These are phyloP conservation scores for Capreolus pygargus DNA, from an alignment of 2,113 vertebrate genomes.

Conservation along the genomic window DNA sequence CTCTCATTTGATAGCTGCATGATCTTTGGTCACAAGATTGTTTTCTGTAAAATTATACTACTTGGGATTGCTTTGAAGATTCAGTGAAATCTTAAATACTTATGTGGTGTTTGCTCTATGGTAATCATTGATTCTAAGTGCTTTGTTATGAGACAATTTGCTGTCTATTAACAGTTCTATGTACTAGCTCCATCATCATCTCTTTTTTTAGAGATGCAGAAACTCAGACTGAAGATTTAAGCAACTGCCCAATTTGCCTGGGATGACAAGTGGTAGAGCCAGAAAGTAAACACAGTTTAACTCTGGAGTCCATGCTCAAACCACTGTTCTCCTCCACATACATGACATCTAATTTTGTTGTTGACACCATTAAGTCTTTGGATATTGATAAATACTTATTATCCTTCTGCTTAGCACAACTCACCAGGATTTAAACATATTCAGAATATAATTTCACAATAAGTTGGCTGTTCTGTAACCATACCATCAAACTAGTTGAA, in stretches of 20 bases:
- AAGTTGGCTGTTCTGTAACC: background rate
- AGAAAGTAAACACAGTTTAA: background rate
- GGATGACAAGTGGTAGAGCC: background rate
- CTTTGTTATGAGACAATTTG: background rate
- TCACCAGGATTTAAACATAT: background rate
- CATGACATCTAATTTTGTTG: background rate
- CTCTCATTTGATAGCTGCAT: background rate
- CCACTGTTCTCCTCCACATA: background rate
- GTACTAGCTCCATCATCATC: background rate
- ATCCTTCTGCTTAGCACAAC: background rate
- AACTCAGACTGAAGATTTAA: background rate
- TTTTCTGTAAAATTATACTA: background rate
- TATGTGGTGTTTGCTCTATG: background rate
- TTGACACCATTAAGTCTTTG: background rate
- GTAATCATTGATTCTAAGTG: background rate
- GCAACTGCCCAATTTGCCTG: background rate
- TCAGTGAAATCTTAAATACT: background rate
- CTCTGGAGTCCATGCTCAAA: background rate
- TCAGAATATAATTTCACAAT: background rate
- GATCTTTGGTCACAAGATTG: background rate
- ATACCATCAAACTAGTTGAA: background rate
- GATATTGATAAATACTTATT: background rate
- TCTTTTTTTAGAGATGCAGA: background rate
- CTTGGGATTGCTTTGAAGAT: background rate
- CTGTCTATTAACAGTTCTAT: background rate